Base-by-base conservation (phyloP, 2,888 invertebrate species). In the Morpho helenor region DNA sequence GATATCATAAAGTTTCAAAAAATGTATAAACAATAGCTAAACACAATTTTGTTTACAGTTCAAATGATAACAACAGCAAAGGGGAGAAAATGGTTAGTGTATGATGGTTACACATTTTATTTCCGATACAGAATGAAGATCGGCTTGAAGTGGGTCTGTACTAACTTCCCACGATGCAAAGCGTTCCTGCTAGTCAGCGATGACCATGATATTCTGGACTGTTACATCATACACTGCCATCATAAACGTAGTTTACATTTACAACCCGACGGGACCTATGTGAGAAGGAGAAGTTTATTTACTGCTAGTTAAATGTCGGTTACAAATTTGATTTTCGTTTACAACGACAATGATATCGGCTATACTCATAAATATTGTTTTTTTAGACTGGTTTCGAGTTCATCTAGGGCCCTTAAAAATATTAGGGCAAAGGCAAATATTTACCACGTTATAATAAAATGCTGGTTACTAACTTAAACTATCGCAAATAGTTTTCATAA, bases 151-250 rank as follows among this genome's bases (percentile, higher is more conserved):
- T 74, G 70, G 70, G 53, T 54, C 3, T 74, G 73, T 56, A 68
- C 70, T 0, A 63, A 46, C 2, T 63, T 57, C 8, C 67, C 68
- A 0, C 52, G 52, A 6, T 75, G 74, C 61, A 72, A 66, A 54
- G 66, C 70, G 0, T 58, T 54, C 40, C 49, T 82, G 0, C 39
- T 42, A 7, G 44, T 60, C n/a, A 56, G 52, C 23, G 44, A 63
- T 7, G 42, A 56, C 40, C 46, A 49, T 23, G n/a, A 49, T 16
- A 31, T 56, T 23, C 45, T 56, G 16, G 10, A 73, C 66, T 48
- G 49, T 22, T 16, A 16, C 5, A 53, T 59, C 39, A 43, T 50
- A 8, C 60, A 60, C 31, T 41, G 44, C 22, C 61, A 61, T 45
- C 31, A 42, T 8, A 55, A 47, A n/a, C 43, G 47, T 9, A 42